Evolutionary conservation across 2,888 invertebrate species (phyloP).

Genomic region (Drepana falcataria): DNA sequence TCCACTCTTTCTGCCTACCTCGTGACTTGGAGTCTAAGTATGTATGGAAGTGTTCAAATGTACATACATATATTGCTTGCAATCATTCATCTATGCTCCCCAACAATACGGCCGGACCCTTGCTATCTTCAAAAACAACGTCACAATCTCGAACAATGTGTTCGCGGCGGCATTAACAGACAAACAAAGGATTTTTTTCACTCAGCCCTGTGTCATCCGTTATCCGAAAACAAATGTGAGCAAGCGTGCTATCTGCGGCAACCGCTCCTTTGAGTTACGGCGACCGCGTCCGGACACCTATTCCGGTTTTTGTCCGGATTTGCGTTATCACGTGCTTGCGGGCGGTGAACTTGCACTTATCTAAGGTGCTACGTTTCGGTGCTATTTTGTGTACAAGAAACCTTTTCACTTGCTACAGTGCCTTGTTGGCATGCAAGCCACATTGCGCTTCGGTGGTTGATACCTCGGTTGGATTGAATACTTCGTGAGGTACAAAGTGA

Average conservation of each 20-base stretch:
- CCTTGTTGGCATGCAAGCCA: background rate
- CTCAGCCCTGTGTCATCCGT: background rate
- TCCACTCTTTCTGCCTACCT: too few relatives aligned
- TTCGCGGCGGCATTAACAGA: background rate
- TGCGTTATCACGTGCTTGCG: conserved; percentile 1
- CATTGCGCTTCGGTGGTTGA: too few relatives aligned
- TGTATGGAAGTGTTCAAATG: too few relatives aligned
- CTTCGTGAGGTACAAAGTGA: too few relatives aligned
- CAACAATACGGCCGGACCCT: background rate
- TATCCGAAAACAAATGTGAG: background rate
- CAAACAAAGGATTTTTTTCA: background rate
- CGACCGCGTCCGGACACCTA: conserved; percentile 9
- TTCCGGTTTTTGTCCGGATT: conserved; percentile 12
- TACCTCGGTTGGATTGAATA: too few relatives aligned
- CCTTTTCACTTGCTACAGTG: background rate
- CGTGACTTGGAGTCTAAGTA: too few relatives aligned
- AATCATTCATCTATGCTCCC: too few relatives aligned
- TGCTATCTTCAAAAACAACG: background rate
- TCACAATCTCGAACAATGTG: background rate
- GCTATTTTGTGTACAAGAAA: background rate
- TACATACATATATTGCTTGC: too few relatives aligned
- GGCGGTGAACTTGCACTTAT: background rate
- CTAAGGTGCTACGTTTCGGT: background rate
- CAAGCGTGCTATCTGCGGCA: conserved; percentile 1
- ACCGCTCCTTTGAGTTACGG: conserved; percentile 19